Evolutionary conservation across 2,888 invertebrate genomes (phyloP).

Genomic region (Ormyrus thymus): DNA sequence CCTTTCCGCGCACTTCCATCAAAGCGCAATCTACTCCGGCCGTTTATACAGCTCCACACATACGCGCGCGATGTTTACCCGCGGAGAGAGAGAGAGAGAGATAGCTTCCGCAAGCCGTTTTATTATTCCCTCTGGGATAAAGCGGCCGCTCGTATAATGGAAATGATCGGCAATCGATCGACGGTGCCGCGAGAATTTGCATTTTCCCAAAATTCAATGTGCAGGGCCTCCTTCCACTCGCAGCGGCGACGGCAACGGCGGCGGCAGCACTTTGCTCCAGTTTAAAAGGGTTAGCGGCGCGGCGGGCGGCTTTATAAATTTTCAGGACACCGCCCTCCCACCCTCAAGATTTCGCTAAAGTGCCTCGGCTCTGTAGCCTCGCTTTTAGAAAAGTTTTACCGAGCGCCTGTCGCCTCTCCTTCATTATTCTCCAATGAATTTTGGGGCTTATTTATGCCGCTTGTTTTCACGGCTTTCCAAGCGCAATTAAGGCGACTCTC

Average conservation of each 20-base stretch:
- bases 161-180: constrained; percentile 48
- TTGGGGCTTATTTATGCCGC: too few relatives aligned
- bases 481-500: too few relatives aligned
- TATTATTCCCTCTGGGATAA: background rate
- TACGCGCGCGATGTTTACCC: background rate
- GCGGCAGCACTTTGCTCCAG: constrained; percentile 35
- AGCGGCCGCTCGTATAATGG: constrained; percentile 7
- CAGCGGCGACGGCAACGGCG: too few relatives aligned
- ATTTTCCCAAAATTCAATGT: constrained; percentile 35
- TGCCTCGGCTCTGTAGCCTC: background rate
- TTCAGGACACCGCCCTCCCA: background rate
- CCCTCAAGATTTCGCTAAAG: background rate
- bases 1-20: too few relatives aligned
- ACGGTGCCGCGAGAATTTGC: constrained; percentile 24
- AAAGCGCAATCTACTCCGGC: too few relatives aligned
- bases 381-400: constrained; percentile 1
- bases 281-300: constrained; percentile 19
- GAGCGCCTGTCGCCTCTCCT: too few relatives aligned
- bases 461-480: too few relatives aligned
- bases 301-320: background rate
- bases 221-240: too few relatives aligned
- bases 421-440: too few relatives aligned
- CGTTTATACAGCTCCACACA: too few relatives aligned
- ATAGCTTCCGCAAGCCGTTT: background rate
- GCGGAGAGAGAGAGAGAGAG: background rate